Conservation (phyloP, 2,888 invertebrate genomes). For the Teleogryllus oceanicus region DNA sequence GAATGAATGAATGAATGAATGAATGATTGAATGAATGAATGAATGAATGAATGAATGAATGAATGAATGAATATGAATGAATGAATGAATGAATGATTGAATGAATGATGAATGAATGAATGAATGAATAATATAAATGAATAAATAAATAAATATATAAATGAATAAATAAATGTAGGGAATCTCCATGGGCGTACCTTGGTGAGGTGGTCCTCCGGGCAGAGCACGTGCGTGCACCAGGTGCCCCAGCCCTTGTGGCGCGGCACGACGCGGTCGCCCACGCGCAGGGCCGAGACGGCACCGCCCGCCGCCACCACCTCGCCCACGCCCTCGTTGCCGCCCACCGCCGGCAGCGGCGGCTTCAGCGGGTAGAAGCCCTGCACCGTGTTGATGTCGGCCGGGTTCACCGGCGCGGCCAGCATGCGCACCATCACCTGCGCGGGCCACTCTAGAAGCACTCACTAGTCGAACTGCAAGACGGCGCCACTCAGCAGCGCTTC, state of each 20-base stretch:
- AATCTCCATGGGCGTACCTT: conserved; percentile 50
- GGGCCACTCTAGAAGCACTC: no score
- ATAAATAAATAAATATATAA: no score
- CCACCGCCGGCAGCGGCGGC: conserved; percentile 78
- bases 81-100: no score
- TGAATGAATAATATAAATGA: no score
- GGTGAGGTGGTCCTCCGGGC: conserved; percentile 57
- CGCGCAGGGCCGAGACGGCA: conserved; percentile 52
- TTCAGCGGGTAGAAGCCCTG: conserved; percentile 82
- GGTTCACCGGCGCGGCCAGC: conserved; percentile 90
- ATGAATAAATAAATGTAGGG: no score
- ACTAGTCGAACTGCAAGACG: no score
- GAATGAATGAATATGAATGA: no score
- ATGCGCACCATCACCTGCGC: conserved; percentile 74
- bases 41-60: no score
- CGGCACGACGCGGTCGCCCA: conserved; percentile 77
- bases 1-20: no score
- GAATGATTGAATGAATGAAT: no score
- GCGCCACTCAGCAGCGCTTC: no score
- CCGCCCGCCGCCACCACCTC: conserved; percentile 70
- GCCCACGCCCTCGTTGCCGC: conserved; percentile 94
- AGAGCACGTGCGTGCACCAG: conserved; percentile 74
- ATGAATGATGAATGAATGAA: no score
- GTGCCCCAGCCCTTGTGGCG: conserved; percentile 73
- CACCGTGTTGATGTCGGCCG: conserved; percentile 96